Base-by-base conservation (phyloP, 2,113 vertebrate species). In the Brevimyrus niger region DNA sequence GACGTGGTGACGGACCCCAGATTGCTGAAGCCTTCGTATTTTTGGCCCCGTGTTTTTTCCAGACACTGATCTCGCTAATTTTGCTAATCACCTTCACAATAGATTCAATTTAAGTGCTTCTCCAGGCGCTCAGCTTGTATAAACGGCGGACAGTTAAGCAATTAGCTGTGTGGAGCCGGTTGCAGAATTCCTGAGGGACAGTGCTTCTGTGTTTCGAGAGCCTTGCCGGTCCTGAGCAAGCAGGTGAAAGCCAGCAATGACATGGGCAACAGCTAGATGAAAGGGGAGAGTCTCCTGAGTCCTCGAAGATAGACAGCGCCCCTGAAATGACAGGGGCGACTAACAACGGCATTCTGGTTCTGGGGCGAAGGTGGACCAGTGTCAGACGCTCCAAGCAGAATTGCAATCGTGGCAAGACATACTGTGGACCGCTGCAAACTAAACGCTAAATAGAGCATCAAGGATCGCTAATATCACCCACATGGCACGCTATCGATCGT, bases 11-110 rank as follows among this genome's bases (percentile, higher is more conserved):
- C 53, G 86, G 65, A 89, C 89, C 87, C 87, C 65, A 85, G 85
- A 88, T 55, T 87, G 88, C 90, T 38, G 65, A 88, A 86, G 88
- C 51, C 65, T 83, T 19, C 48, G 42, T 89, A 90, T 92, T 84
- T 83, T 86, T 89, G 65, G 48, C 87, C 53, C 91, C 90, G 42
- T 27, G 55, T 35, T 31, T 86, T 87, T 80, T 86, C 88, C 46
- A 80, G 35, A 88, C 88, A 91, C 90, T 91, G 89, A 91, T 89
- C 89, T 44, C 69, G 86, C 83, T 91, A 87, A 91, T 90, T 91
- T 84, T 87, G 38, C 89, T 91, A 92, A 92, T 92, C 92, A 82
- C 88, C 31, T 48, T 48, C 86, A 76, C 86, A 35, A 48, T 90
- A 27, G 15, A 88, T 89, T 47, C 89, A 23, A 92, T 91, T 88